Base-by-base conservation (phyloP, 2,113 vertebrate species). In the Pavo muticus region DNA sequence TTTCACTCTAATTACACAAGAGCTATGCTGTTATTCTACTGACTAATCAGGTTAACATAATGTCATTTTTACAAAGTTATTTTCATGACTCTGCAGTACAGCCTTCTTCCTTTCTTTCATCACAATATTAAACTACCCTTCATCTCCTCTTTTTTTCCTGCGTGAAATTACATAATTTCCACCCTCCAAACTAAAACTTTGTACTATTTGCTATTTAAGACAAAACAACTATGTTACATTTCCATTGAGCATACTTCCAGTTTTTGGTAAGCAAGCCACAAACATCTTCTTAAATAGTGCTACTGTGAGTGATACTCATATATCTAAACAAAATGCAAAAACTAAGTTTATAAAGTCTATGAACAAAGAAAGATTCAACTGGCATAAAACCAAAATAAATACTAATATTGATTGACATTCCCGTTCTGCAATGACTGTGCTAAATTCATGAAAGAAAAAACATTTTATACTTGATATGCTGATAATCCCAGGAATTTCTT, bases 11-110 rank as follows among this genome's bases (percentile, higher is more conserved):
- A 73, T 73, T 92, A 56, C 27, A 74, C 50, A 80, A 91, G 77
- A 87, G 32, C 65, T 71, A 72, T 21, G 45, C 37, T 91, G 84
- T 94, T 96, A 92, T 82, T 91, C 71, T 84, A 45, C 71, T 85
- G 71, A 47, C 82, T 95, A 93, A 94, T 90, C 73, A 87, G 42
- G 69, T 93, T 88, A 94, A 88, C 21, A 60, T 93, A 88, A 80
- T 57, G 71, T 11, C 29, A 6, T 86, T 95, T 92, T 92, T 72
- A 93, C 39, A 84, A 59, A 90, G 57, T 59, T 57, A 81, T 94
- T 69, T 79, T 75, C 70, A 77, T 74, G 60, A 63, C 57, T 64
- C 4, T 50, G 39, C 39, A 84, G 57, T 21, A 71, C 15, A 91
- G 57, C 35, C 52, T 60, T 64, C 76, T 86, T 78, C 44, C 37